Conservation (phyloP, 2,113 vertebrate species). For the Scophthalmus maximus region DNA sequence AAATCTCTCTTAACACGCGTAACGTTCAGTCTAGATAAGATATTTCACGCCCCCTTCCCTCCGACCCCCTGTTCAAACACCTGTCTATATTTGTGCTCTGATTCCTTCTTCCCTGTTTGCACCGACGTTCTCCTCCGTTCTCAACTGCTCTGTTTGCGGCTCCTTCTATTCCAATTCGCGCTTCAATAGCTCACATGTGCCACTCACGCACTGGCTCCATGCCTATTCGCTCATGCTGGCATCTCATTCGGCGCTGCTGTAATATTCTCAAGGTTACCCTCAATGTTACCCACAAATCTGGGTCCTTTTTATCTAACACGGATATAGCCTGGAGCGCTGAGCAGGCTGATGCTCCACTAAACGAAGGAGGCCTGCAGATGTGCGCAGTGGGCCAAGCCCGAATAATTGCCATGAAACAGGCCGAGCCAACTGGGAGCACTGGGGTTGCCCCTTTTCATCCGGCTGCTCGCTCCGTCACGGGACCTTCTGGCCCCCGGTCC, state of each 20-base stretch:
- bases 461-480: conserved; percentile 53
- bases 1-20: conserved; percentile 24
- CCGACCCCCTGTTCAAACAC: conserved; percentile 17
- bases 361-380: conserved; percentile 57
- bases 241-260: neutral
- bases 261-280: conserved; percentile 59
- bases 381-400: conserved; percentile 43
- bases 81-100: conserved; percentile 39
- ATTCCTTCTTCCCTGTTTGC: conserved; percentile 5
- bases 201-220: conserved; percentile 23
- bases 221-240: conserved; percentile 18
- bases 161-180: conserved; percentile 39
- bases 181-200: conserved; percentile 46
- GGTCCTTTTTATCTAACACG: conserved; percentile 53
- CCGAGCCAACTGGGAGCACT: conserved; percentile 61
- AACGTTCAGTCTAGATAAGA: conserved; percentile 40
- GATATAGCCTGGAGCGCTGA: conserved; percentile 36
- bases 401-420: conserved; percentile 65
- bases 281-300: conserved; percentile 35
- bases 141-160: neutral
- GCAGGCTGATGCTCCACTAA: conserved; percentile 55
- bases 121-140: conserved; percentile 39
- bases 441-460: conserved; percentile 58
- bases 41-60: conserved; percentile 44
- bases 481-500: conserved; percentile 45